Percentiles rank a stretch among this genome's conserved stretches.
These are phyloP conservation scores for Clistopyga incitator DNA, from an alignment of 2,888 invertebrate genomes.

Conservation along the genomic window DNA sequence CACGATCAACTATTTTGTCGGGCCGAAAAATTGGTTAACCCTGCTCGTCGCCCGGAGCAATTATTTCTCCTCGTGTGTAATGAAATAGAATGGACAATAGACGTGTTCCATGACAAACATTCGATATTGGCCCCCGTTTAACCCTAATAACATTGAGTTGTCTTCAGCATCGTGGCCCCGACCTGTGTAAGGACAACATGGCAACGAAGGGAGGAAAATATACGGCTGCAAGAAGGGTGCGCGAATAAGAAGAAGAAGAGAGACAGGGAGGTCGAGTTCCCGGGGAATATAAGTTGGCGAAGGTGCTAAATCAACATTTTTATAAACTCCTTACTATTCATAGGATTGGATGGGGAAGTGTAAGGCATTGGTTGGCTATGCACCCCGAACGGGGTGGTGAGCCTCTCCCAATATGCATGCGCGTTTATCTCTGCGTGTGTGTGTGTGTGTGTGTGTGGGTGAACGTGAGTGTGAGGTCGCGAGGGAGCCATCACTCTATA, in stretches of 20 bases:
- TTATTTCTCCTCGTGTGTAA: neutral
- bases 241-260: conserved; percentile 48
- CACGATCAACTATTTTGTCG: too few relatives aligned
- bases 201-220: conserved; percentile 30
- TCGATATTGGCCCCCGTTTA: neutral
- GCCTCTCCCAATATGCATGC: neutral
- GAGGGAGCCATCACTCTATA: conserved; percentile 74
- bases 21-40: too few relatives aligned
- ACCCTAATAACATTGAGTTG: conserved; percentile 30
- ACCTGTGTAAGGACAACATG: conserved; percentile 41
- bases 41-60: too few relatives aligned
- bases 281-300: conserved; percentile 72
- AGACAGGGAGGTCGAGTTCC: conserved; percentile 57
- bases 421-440: too few relatives aligned
- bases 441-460: too few relatives aligned
- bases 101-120: conserved; percentile 10
- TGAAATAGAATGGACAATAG: neutral
- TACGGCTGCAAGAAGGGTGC: conserved; percentile 47
- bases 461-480: conserved; percentile 63
- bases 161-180: conserved; percentile 8
- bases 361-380: conserved; percentile 3
- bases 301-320: conserved; percentile 84
- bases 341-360: conserved; percentile 76
- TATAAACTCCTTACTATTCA: conserved; percentile 84
- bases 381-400: conserved; percentile 58